These are phyloP conservation scores for Listronotus bonariensis DNA, from an alignment of 1,140 invertebrate genomes.

Conservation along the genomic window DNA sequence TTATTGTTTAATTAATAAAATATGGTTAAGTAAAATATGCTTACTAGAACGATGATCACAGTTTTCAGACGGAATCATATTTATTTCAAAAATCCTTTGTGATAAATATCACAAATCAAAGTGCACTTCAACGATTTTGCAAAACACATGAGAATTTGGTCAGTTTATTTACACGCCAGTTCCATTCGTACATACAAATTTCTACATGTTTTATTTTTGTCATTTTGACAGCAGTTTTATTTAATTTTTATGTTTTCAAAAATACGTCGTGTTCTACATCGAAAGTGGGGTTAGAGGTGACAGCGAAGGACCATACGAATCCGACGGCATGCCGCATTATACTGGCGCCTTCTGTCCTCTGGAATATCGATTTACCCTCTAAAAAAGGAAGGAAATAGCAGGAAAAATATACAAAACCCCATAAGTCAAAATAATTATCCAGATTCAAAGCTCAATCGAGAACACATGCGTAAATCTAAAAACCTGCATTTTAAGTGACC, in stretches of 20 bases:
- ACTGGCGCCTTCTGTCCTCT: conserved; percentile 34
- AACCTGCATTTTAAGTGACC: background rate
- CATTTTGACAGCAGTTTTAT: background rate
- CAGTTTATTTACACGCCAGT: background rate
- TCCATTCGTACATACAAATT: background rate
- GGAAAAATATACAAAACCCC: conserved; percentile 4
- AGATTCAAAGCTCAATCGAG: background rate
- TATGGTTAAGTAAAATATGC: conserved; percentile 13
- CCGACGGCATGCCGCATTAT: conserved; percentile 23
- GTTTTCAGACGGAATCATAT: conserved; percentile 54
- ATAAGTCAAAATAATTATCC: conserved; percentile 1
- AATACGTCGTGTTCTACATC: conserved; percentile 1
- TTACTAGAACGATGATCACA: conserved; percentile 53
- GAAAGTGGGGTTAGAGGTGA: conserved; percentile 27
- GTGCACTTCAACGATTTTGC: conserved; percentile 13
- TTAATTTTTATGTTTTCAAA: background rate
- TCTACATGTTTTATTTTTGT: background rate
- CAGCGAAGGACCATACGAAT: conserved; percentile 10
- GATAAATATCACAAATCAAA: conserved; percentile 7
- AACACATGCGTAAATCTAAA: conserved; percentile 4
- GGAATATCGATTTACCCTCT: conserved; percentile 28
- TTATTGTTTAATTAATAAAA: too few species aligned
- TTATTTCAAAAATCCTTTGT: conserved; percentile 5
- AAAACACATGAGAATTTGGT: background rate
- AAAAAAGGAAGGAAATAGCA: conserved; percentile 2